These are phyloP conservation scores for Podiceps cristatus DNA, from an alignment of 2,113 vertebrate species.

Conservation along the genomic window DNA sequence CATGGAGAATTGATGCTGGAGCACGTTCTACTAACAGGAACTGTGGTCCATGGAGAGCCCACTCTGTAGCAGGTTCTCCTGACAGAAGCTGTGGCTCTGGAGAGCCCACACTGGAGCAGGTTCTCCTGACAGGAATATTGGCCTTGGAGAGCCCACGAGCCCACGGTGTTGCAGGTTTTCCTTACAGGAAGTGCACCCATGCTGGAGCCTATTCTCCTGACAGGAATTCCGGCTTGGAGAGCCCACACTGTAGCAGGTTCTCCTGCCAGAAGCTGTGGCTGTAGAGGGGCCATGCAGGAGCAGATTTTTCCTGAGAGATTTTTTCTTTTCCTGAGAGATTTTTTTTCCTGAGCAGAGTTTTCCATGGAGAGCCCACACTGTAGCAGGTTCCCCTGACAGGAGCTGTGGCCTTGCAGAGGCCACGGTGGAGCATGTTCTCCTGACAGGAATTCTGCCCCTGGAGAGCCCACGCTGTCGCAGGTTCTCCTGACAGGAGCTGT, in stretches of 20 bases:
- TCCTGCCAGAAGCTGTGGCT: neutral
- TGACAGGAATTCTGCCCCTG: too few species aligned
- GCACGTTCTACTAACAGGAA: neutral
- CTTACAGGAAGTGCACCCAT: neutral
- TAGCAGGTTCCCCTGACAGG: neutral
- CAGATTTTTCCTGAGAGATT: neutral
- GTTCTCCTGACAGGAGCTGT: too few species aligned
- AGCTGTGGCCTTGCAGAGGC: too few species aligned
- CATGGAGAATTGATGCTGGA: too few species aligned
- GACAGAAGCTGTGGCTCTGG: neutral
- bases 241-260: neutral
- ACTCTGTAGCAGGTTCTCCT: neutral
- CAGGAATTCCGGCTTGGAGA: neutral
- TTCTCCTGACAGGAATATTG: neutral
- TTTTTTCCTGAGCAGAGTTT: too few species aligned
- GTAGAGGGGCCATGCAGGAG: neutral
- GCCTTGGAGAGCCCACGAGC: too few species aligned
- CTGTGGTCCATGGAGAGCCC: neutral
- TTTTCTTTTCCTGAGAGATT: too few species aligned
- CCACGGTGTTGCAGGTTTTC: too few species aligned
- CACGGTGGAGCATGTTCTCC: neutral
- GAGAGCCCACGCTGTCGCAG: too few species aligned
- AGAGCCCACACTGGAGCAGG: too few species aligned
- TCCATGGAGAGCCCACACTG: accelerated
- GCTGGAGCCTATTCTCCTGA: neutral